phyloP scores from a whole-genome alignment of 2,113 vertebrate species.

The Lepus europaeus region DNA sequence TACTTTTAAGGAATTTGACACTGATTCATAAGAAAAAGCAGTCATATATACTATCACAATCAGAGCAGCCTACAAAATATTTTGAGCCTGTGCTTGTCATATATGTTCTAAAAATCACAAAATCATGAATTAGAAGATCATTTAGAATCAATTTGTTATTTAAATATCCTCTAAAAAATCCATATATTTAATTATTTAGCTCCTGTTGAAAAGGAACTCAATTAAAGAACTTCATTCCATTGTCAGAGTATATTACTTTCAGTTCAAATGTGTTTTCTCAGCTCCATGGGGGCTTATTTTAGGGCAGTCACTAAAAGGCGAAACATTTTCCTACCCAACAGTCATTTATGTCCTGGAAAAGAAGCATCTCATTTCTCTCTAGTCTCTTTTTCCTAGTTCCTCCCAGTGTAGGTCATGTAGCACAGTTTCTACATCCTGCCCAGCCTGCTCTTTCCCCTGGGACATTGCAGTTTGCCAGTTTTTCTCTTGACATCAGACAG shows the following conservation, averaged over 20 bases:
- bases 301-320: neutral
- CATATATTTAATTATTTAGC: neutral
- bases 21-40: neutral
- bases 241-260: constrained; percentile 44
- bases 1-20: neutral
- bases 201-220: neutral
- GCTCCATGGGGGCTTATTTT: neutral
- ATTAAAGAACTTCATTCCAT: neutral
- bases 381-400: neutral
- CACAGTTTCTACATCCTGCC: neutral
- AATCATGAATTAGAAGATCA: too few species aligned
- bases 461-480: neutral
- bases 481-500: neutral
- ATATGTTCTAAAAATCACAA: too few species aligned
- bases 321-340: neutral
- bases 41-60: too few species aligned
- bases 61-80: too few species aligned
- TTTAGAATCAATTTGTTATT: too few species aligned
- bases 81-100: too few species aligned
- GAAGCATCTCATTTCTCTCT: neutral
- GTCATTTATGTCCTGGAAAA: neutral
- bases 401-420: neutral
- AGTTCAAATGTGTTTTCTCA: neutral
- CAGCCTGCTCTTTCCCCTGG: neutral
- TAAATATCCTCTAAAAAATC: neutral